A percentile compares a stretch with the other conserved stretches of the same genome.
Evolutionary conservation across 2,113 vertebrate genomes (phyloP).

Genomic region (Pollimyrus isidori): DNA sequence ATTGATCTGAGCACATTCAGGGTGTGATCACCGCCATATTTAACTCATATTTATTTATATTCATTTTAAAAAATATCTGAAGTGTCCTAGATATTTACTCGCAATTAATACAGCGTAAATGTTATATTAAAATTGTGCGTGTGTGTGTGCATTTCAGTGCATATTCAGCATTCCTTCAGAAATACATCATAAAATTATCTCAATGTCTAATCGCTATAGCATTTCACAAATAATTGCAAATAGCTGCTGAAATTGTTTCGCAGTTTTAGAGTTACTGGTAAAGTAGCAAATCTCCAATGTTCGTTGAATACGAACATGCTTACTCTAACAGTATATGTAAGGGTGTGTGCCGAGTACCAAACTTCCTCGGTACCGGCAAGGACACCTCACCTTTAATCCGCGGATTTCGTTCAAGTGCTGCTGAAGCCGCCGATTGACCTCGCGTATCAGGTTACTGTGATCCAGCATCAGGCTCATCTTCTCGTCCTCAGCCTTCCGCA

Average conservation of each 20-base stretch:
- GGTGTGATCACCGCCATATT: not conserved
- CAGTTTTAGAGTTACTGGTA: not conserved
- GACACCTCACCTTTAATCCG: slow-evolving; percentile 78
- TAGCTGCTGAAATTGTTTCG: not conserved
- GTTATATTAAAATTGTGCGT: not conserved
- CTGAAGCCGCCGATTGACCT: slow-evolving; percentile 93
- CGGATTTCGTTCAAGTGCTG: slow-evolving; percentile 92
- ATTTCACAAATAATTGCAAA: not conserved
- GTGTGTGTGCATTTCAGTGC: not conserved
- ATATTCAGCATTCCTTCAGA: not conserved
- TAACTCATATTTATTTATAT: not conserved
- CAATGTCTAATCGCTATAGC: not conserved
- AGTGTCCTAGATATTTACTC: not conserved
- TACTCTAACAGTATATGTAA: not conserved
- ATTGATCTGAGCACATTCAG: not conserved
- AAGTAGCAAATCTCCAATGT: not conserved
- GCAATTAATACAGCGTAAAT: not conserved
- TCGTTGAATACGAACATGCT: not conserved
- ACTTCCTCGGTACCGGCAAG: not conserved
- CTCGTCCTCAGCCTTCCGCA: slow-evolving; percentile 84
- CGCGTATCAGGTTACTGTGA: slow-evolving; percentile 91
- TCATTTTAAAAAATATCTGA: not conserved
- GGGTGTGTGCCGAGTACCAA: not conserved
- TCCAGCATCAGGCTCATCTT: slow-evolving; percentile 95
- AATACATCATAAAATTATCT: not conserved